Base-by-base conservation (phyloP, 2,113 vertebrate species). In the Sakesphorus luctuosus region DNA sequence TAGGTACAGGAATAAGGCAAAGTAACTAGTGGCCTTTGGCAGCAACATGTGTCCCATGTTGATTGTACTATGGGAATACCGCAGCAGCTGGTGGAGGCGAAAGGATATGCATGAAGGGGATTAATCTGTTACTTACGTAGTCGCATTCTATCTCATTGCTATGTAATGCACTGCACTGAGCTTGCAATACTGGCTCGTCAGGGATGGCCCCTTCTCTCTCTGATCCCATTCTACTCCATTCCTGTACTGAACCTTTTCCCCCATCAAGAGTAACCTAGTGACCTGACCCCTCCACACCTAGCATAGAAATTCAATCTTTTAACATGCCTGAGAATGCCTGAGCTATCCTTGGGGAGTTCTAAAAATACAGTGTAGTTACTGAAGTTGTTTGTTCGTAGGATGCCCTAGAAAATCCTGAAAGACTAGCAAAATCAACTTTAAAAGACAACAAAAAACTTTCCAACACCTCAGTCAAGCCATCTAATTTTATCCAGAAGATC, bases 1-100 rank as follows among this genome's bases (percentile, higher is more conserved):
- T 26, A 38, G 9, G 11, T 74, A 13, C 18, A 58, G 58, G 53
- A 72, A 24, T 6, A 76, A 55, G 43, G 33, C 33, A 56, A 74
- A 55, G 28, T 13, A 52, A 29, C 10, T 13, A 6, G 33, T 75
- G 63, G 29, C 11, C 20, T 62, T 53, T 40, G 44, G 31, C 65
- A 80, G 16, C 28, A 44, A 18, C 0, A 0, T 2, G 2, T 36
- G 31, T 67, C 36, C 52, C 4, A 3, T 19, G 25, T 0, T 24
- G 4, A 18, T 18, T 50, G 44, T 76, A 46, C 53, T 36, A 1
- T 21, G 31, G 44, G 29, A 29, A 2, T 52, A 15, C 35, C 43
- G 3, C 33, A 71, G 36, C 20, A 78, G 33, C 11, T 68, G 62
- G 7, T 8, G 7, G 6, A 75, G 52, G 5, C 61, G 36, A 83